phyloP scores from a whole-genome alignment of 2,113 vertebrate species.

The Centrocercus urophasianus region DNA sequence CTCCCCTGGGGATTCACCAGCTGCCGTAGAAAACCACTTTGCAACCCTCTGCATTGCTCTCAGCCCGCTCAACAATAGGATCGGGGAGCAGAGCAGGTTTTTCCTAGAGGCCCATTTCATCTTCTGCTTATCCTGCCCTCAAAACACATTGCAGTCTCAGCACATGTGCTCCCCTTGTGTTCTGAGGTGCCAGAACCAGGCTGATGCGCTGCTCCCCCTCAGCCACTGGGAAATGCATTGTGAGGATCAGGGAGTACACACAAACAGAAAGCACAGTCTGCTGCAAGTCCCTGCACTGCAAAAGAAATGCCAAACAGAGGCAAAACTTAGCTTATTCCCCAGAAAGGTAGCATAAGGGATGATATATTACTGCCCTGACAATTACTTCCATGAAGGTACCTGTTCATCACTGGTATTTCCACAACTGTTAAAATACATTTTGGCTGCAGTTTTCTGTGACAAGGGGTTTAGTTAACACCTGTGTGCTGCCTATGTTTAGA shows the following conservation, averaged over 20 bases:
- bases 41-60: not conserved
- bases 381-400: not conserved
- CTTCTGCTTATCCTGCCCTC: not conserved
- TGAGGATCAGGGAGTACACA: rapidly evolving
- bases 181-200: rapidly evolving
- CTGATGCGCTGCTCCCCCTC: not conserved
- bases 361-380: not conserved
- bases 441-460: not conserved
- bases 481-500: not conserved
- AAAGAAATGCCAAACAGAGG: not conserved
- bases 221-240: rapidly evolving
- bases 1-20: not conserved
- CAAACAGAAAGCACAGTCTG: not conserved
- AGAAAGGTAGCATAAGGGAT: not conserved
- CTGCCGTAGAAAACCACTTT: not conserved
- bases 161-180: rapidly evolving
- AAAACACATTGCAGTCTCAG: not conserved
- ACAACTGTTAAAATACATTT: not conserved
- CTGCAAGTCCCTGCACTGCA: not conserved
- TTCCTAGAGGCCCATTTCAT: rapidly evolving
- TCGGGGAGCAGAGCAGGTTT: not conserved
- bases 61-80: rapidly evolving
- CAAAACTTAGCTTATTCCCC: not conserved
- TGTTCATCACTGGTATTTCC: not conserved
- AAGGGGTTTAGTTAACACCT: not conserved